Base-by-base conservation (phyloP, 2,888 invertebrate species). In the Clepsis dumicolana region DNA sequence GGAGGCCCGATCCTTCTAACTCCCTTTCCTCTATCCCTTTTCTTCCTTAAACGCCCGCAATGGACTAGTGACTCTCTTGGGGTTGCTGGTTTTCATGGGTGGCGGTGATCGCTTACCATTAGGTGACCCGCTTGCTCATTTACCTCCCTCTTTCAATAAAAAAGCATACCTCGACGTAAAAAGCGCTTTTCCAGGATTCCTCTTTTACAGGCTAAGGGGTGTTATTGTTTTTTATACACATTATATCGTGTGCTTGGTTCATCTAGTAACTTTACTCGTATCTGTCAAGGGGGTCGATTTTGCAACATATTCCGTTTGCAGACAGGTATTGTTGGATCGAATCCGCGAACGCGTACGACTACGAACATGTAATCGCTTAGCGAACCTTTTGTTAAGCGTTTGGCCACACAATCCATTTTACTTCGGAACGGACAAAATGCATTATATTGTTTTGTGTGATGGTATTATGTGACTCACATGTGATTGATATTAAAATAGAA, bases 301-400 rank as follows among this genome's bases (percentile, higher is more conserved):
- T 18, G 12, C 12, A 35, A 48, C 21, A 48, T 21, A 21, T 8
- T 35, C 14, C 35, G 21, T 27, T 16, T 16, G 29, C 14, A 53
- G 44, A 27, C 48, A 41, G 48, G 21, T 62, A 56, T 62, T 56
- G 50, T 67, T 56, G 21, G 38, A 27, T n/a, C 32, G 7, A 29
- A 14, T n/a, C 53, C 27, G 38, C 24, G 32, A 18, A 14, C 24
- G 38, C 29, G 27, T 29, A 48, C 25, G 25, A 8, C 12, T 21
- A 50, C 41, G 61, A 68, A 59, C 72, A 76, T 76, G 78, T 83
- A 82, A 83, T 74, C 76, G 74, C 75, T 83, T 80, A 80, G 77
- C 76, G 69, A 79, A 80, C 74, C 72, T 66, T 76, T 80, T 82
- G 79, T 79, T 64, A 62, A 65, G 68, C 24, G 62, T 73, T 70